These are phyloP conservation scores for Mythimna vitellina DNA, from an alignment of 2,888 invertebrate species.

Conservation along the genomic window DNA sequence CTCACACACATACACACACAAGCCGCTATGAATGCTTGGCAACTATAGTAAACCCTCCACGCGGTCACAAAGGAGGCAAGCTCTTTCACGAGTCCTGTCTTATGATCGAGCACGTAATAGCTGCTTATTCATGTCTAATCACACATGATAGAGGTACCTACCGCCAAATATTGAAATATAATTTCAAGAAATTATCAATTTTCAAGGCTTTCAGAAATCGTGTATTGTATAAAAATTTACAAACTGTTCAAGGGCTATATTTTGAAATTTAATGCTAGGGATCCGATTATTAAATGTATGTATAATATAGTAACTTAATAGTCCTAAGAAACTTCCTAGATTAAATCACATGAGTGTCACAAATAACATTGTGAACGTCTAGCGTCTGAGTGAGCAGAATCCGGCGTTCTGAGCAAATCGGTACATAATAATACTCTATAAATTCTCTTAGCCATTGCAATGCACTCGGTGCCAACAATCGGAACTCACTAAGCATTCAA, in stretches of 20 bases:
- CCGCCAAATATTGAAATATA: neutral
- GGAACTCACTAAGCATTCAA: conserved; percentile 84
- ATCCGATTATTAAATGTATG: neutral
- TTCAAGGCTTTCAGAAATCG: neutral
- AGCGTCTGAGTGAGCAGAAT: conserved; percentile 36
- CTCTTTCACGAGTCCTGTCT: conserved; percentile 66
- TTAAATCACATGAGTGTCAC: conserved; percentile 4
- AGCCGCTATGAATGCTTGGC: conserved; percentile 10
- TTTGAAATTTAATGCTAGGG: neutral
- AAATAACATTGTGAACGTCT: conserved; percentile 10
- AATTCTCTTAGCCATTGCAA: conserved; percentile 64
- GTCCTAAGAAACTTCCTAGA: neutral
- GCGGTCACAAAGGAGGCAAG: conserved; percentile 62
- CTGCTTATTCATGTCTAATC: conserved; percentile 38
- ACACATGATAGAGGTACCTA: neutral
- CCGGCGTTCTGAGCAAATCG: conserved; percentile 34
- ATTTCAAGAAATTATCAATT: neutral
- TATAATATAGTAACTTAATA: neutral
- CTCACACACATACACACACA: conserved; percentile 34
- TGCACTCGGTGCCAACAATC: conserved; percentile 72
- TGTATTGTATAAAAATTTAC: neutral
- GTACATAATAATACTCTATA: conserved; percentile 59
- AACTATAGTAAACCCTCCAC: conserved; percentile 59
- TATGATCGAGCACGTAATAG: conserved; percentile 64
- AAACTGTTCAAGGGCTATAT: neutral